Evolutionary conservation across 2,888 invertebrate species (phyloP).

Genomic region (Mechanitis messenoides): DNA sequence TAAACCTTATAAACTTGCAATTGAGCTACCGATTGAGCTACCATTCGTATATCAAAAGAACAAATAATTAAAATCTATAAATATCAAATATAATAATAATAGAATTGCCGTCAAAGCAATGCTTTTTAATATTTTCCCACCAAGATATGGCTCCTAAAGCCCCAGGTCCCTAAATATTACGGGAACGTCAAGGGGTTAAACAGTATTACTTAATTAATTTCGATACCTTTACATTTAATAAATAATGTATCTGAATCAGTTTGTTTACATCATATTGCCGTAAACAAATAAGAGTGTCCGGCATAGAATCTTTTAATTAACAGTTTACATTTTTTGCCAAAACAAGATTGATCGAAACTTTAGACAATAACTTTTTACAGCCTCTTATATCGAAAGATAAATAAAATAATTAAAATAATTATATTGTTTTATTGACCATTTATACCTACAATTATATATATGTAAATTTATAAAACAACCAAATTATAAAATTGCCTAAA

Average conservation of each 20-base stretch:
- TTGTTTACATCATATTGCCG: conserved; percentile 25
- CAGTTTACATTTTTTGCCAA: conserved; percentile 50
- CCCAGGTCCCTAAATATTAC: conserved; percentile 32
- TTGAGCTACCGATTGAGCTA: neutral
- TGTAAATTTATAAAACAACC: too few relatives aligned
- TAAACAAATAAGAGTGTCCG: conserved; percentile 39
- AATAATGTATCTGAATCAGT: conserved; percentile 14
- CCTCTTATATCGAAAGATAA: conserved; percentile 71
- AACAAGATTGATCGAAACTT: conserved; percentile 62
- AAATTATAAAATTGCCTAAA: too few relatives aligned
- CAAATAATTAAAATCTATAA: conserved; percentile 3
- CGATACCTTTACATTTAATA: conserved; percentile 55
- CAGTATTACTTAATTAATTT: conserved; percentile 74
- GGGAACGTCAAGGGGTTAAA: conserved; percentile 57
- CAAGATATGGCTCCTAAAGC: conserved; percentile 38
- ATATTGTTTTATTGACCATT: conserved; percentile 47
- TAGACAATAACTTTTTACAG: conserved; percentile 74
- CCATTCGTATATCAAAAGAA: neutral
- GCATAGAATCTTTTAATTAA: conserved; percentile 42
- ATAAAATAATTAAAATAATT: conserved; percentile 59
- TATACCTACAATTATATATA: neutral
- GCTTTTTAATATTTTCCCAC: conserved; percentile 31
- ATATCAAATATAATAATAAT: conserved; percentile 18
- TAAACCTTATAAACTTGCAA: neutral
- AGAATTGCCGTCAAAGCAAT: conserved; percentile 16